These are phyloP conservation scores for Drosophila longiperda DNA, from an alignment of 2,888 invertebrate genomes.

Conservation along the genomic window DNA sequence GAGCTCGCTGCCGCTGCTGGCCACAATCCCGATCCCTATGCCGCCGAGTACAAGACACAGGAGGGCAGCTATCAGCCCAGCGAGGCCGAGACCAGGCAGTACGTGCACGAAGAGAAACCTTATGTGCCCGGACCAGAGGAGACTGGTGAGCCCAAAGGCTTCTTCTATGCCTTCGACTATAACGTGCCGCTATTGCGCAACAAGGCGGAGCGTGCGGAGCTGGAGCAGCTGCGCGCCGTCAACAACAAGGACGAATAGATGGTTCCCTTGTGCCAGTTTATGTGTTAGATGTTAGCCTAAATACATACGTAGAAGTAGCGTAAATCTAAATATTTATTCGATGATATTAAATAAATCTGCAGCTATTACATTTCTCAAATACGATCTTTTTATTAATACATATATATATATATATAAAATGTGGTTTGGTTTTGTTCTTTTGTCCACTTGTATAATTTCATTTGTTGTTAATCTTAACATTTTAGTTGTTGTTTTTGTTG, in stretches of 20 bases:
- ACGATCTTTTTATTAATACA: slow-evolving; percentile 59
- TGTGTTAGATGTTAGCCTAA: slow-evolving; percentile 25
- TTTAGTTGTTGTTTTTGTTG: slow-evolving; percentile 46
- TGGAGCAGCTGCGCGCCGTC: slow-evolving; percentile 79
- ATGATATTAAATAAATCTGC: slow-evolving; percentile 58
- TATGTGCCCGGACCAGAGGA: slow-evolving; percentile 85
- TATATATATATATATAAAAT: slow-evolving; percentile 68
- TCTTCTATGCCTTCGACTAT: slow-evolving; percentile 90
- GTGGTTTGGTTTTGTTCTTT: slow-evolving; percentile 50
- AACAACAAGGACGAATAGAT: slow-evolving; percentile 80
- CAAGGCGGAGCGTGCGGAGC: slow-evolving; percentile 82
- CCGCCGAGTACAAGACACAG: slow-evolving; percentile 80
- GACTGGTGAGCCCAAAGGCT: slow-evolving; percentile 88
- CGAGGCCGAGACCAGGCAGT: slow-evolving; percentile 78
- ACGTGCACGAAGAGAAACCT: slow-evolving; percentile 81
- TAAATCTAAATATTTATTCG: slow-evolving; percentile 65
- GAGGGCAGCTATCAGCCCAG: slow-evolving; percentile 78
- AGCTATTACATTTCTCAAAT: slow-evolving; percentile 64
- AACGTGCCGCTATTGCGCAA: slow-evolving; percentile 86
- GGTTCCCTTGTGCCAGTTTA: slow-evolving; percentile 17
- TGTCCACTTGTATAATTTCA: slow-evolving; percentile 56
- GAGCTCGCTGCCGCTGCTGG: slow-evolving; percentile 87
- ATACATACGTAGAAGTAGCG: slow-evolving; percentile 52
- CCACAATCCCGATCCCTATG: slow-evolving; percentile 85
- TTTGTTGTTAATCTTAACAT: slow-evolving; percentile 49